Conservation (phyloP, 92 coral and sea anemone genomes). For the Isaurus tuberculatus region DNA sequence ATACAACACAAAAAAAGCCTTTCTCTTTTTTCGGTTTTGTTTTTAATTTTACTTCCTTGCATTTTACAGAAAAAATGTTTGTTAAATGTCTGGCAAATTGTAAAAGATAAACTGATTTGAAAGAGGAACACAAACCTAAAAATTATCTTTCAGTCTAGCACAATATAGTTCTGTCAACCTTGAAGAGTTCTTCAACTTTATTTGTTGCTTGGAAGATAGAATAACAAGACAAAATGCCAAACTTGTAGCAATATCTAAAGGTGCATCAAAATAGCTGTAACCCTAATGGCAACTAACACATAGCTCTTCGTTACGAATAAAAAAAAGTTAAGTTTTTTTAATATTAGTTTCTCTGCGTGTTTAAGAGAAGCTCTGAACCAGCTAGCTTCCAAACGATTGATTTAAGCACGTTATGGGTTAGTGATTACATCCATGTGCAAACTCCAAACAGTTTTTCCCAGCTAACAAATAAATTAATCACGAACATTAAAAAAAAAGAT, state of each 20-base stretch:
- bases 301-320: too few species aligned
- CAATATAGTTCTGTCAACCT: not conserved
- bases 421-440: slow-evolving; percentile 19
- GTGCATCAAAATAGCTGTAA: too few species aligned
- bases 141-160: not conserved
- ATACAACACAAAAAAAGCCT: too few species aligned
- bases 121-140: not conserved
- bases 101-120: not conserved
- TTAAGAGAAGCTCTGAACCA: not conserved
- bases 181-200: not conserved
- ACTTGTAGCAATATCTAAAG: too few species aligned
- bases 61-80: not conserved
- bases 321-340: too few species aligned
- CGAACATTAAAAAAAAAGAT: not conserved
- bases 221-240: too few species aligned
- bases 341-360: not conserved
- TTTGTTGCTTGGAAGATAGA: too few species aligned
- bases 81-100: not conserved
- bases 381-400: slow-evolving; percentile 14
- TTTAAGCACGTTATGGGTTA: slow-evolving; percentile 1
- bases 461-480: slow-evolving; percentile 8
- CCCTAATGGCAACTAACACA: too few species aligned
- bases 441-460: not conserved
- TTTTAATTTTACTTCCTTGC: not conserved
- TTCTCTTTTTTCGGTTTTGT: too few species aligned